Base-by-base conservation (phyloP, 2,797 vertebrate genomes). In the Lepus oiostolus region DNA sequence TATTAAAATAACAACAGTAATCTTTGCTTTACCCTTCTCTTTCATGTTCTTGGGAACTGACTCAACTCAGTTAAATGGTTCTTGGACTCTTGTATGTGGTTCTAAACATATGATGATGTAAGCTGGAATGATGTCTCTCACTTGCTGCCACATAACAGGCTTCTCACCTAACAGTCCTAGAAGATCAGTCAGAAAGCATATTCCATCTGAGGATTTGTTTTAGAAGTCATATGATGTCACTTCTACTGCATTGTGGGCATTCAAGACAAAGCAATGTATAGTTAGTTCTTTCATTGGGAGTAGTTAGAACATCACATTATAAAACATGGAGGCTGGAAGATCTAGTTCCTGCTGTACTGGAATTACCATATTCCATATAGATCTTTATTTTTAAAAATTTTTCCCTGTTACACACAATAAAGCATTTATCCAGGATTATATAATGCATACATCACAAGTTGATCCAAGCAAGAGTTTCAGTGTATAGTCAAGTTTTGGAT, bases 381-480 rank as follows among this genome's bases (percentile, higher is more conserved):
- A 38, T 82, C 26, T 86, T 67, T 72, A 68, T 58, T 77, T 62
- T 92, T 30, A 38, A 75, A 54, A 4, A 62, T 72, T 82, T 94
- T 87, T 19, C 19, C 5, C 68, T 47, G 0, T 22, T 67, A 6
- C 75, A 17, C 6, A 19, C 32, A 87, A 22, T 70, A 35, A 81
- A 89, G 67, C 92, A 82, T 62, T 24, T 62, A 58, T 3, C 9
- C 19, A 30, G 17, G 5, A 19, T 86, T 90, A 71, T 4, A 13
- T 72, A 58, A 74, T 62, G 1, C 1, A 70, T 38, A 74, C 7
- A 38, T 76, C 21, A 67, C 17, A 52, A 4, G 67, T 77, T 93
- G 79, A 26, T 9, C 4, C 0, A 28, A 77, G 13, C 2, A 65
- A 74, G 10, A 62, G 62, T 71, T 91, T 87, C 80, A 89, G 60